phyloP scores from a whole-genome alignment of 2,797 vertebrate genomes.

The Prionace glauca region DNA sequence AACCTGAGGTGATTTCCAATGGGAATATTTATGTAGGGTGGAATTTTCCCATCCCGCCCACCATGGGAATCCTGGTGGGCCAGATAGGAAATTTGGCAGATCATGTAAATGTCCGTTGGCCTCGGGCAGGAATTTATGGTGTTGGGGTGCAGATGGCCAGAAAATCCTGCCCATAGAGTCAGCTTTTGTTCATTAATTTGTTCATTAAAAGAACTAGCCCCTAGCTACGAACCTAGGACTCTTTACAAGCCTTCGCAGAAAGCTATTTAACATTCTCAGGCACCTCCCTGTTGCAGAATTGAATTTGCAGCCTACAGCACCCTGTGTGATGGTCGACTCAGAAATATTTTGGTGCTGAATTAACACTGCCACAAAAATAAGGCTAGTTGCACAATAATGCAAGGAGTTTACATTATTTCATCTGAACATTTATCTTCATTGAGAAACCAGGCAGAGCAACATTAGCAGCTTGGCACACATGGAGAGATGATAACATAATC shows the following conservation, averaged over 20 bases:
- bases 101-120: too few species aligned
- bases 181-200: conserved; percentile 3
- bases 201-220: background rate
- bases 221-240: background rate
- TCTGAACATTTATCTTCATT: background rate
- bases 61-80: too few species aligned
- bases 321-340: background rate
- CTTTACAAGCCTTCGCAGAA: background rate
- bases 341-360: background rate
- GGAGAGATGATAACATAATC: conserved; percentile 19
- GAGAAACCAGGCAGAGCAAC: background rate
- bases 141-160: too few species aligned
- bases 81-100: too few species aligned
- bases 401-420: conserved; percentile 23
- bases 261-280: background rate
- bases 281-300: background rate
- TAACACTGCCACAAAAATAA: background rate
- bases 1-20: background rate
- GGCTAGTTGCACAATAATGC: background rate
- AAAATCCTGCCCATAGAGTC: background rate
- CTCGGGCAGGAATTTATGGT: too few species aligned
- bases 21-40: background rate
- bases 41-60: too few species aligned
- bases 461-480: conserved; percentile 26
- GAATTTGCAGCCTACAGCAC: background rate